Evolutionary conservation across 2,113 vertebrate genomes (phyloP).

Genomic region (Microcebus lehilahytsara): DNA sequence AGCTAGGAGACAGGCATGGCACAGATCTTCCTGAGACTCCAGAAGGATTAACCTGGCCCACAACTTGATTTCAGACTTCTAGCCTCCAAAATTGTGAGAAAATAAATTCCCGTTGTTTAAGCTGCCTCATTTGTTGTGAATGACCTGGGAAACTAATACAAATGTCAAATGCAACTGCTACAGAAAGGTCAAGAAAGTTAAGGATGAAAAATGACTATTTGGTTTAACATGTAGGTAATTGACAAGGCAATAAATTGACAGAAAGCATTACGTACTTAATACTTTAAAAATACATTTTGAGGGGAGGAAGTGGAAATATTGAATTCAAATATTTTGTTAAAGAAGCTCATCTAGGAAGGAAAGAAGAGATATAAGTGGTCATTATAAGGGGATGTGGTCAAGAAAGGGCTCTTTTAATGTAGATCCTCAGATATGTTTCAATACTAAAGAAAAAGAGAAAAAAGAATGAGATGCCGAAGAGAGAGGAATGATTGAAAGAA

Average conservation of each 20-base stretch:
- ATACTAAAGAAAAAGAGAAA: background rate
- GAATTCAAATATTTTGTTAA: background rate
- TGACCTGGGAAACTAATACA: background rate
- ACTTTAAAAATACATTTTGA: background rate
- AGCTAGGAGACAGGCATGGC: background rate
- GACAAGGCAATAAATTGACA: background rate
- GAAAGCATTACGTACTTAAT: background rate
- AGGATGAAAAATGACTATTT: background rate
- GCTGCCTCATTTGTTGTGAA: background rate
- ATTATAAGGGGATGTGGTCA: background rate
- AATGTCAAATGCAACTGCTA: background rate
- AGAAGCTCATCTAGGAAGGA: background rate
- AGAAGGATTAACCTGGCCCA: background rate
- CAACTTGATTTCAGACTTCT: background rate
- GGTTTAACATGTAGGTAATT: background rate
- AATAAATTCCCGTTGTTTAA: background rate
- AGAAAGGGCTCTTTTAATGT: background rate
- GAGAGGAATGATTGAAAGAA: background rate
- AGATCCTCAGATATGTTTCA: background rate
- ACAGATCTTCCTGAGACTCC: background rate
- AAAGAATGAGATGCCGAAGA: background rate
- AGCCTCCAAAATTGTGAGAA: background rate
- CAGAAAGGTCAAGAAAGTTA: background rate
- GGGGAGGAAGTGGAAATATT: background rate
- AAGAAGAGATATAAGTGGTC: background rate